Evolutionary conservation across 2,113 vertebrate genomes (phyloP).

Genomic region (Neomonachus schauinslandi): DNA sequence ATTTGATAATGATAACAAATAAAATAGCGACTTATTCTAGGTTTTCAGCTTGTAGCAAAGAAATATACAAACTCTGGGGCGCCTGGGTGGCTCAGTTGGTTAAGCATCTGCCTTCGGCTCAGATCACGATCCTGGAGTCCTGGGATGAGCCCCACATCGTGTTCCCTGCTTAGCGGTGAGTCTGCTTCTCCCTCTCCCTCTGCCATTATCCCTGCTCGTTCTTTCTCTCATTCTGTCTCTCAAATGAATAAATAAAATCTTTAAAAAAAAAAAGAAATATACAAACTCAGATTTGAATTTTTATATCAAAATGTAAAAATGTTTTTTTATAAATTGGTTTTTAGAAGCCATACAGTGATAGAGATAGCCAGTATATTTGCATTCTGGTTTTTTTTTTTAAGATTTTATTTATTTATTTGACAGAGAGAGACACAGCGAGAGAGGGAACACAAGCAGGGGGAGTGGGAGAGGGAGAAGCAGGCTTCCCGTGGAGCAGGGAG

Average conservation of each 20-base stretch:
- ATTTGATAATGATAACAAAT: constrained; percentile 31
- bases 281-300: constrained; percentile 35
- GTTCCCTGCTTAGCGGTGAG: too few species aligned
- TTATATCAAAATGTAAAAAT: constrained; percentile 11
- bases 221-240: too few species aligned
- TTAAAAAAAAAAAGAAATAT: neutral
- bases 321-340: constrained; percentile 35
- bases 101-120: neutral
- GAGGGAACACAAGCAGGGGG: too few species aligned
- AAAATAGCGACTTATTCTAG: constrained; percentile 18
- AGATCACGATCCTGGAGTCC: too few species aligned
- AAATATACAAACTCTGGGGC: neutral
- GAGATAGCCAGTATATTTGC: constrained; percentile 5
- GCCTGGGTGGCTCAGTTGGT: neutral
- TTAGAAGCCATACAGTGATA: constrained; percentile 9
- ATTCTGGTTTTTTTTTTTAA: neutral
- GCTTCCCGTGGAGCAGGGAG: too few species aligned
- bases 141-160: too few species aligned
- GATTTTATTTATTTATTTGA: too few species aligned
- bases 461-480: too few species aligned
- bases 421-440: too few species aligned
- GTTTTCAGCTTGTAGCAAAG: constrained; percentile 36
- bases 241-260: too few species aligned
- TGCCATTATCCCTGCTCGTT: too few species aligned
- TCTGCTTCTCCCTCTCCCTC: too few species aligned